Evolutionary conservation across 2,797 vertebrate species (phyloP).

Genomic region (Buceros bicornis): DNA sequence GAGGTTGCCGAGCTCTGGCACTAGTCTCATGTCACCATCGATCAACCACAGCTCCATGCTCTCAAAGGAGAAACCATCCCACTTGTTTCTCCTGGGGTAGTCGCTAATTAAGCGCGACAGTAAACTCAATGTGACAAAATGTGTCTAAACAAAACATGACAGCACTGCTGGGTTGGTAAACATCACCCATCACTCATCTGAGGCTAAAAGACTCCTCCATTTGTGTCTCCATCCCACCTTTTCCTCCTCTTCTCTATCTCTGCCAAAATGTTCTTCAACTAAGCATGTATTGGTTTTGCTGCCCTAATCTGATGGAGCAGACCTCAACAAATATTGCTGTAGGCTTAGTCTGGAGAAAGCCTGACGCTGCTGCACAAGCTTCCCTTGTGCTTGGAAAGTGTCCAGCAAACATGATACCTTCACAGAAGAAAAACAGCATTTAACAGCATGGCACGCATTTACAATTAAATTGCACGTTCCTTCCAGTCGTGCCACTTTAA

Average conservation of each 20-base stretch:
- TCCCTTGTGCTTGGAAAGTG: background rate
- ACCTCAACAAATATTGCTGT: background rate
- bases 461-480: background rate
- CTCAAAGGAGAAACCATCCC: background rate
- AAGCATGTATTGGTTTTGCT: rapidly evolving
- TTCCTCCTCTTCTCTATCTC: background rate
- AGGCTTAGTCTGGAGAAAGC: background rate
- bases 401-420: background rate
- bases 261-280: background rate
- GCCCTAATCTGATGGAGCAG: background rate
- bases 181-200: background rate
- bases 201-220: background rate
- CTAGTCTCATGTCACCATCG: background rate
- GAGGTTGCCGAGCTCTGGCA: background rate
- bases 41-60: background rate
- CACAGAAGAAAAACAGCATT: background rate
- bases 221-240: background rate
- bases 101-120: background rate
- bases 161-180: background rate
- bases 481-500: background rate
- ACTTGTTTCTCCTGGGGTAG: background rate
- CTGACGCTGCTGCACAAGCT: background rate
- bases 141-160: background rate
- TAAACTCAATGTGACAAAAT: background rate
- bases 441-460: background rate